Percentiles rank a stretch among this genome's conserved stretches.
Conservation (phyloP, 1,140 invertebrate species). For the Chironomus striatipennis region DNA sequence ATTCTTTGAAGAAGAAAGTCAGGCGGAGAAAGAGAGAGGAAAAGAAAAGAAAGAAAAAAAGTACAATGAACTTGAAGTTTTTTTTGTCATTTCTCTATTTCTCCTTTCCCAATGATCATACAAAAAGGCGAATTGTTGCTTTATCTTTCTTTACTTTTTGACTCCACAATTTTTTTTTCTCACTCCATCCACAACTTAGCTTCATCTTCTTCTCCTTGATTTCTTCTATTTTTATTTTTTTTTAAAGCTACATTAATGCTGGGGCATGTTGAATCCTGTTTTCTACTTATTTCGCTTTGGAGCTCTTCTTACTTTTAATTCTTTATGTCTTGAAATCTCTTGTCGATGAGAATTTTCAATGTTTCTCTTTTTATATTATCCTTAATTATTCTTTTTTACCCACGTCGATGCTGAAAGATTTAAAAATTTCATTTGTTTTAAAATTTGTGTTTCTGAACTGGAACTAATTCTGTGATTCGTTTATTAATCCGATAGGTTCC, state of each 20-base stretch:
- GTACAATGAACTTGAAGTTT: constrained; percentile 18
- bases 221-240: neutral
- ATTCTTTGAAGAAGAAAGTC: constrained; percentile 7
- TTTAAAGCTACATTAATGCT: neutral
- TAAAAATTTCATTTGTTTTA: too few relatives aligned
- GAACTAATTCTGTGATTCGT: too few relatives aligned
- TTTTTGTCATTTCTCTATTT: constrained; percentile 24
- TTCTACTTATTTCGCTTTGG: neutral
- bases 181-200: too few relatives aligned
- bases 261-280: neutral
- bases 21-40: neutral
- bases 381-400: too few relatives aligned
- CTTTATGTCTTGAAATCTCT: neutral
- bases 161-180: neutral
- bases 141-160: neutral
- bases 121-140: neutral
- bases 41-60: constrained; percentile 19
- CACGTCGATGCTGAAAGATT: too few relatives aligned
- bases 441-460: too few relatives aligned
- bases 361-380: too few relatives aligned
- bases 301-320: neutral
- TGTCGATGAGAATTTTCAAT: too few relatives aligned
- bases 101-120: constrained; percentile 19
- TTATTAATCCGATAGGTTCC: too few relatives aligned
- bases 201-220: too few relatives aligned